These are phyloP conservation scores for Drosophila anomelani DNA, from an alignment of 2,888 invertebrate species.

Conservation along the genomic window DNA sequence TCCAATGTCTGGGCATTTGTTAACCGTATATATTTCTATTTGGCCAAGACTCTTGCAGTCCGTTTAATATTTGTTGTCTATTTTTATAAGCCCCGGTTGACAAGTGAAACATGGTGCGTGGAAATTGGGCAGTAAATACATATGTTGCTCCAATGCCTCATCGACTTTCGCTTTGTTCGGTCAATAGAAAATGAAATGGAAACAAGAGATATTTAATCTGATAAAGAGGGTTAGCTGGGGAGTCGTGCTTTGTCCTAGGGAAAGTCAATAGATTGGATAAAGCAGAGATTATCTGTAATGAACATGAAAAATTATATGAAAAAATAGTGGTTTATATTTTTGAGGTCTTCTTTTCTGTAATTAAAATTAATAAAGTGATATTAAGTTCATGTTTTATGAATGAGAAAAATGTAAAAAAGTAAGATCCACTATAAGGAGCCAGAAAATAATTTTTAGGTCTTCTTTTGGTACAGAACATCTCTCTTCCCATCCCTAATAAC, in stretches of 20 bases:
- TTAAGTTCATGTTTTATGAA: background rate
- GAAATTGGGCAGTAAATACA: conserved; percentile 35
- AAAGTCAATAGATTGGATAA: conserved; percentile 4
- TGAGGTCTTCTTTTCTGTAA: fast-evolving
- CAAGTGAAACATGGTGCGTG: conserved; percentile 56
- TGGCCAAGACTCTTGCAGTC: conserved; percentile 42
- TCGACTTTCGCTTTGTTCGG: conserved; percentile 33
- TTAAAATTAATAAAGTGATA: background rate
- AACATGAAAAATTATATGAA: background rate
- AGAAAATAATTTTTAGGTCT: background rate
- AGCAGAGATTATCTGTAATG: background rate
- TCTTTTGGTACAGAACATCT: too few species aligned
- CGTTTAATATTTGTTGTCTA: conserved; percentile 47
- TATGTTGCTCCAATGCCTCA: conserved; percentile 8
- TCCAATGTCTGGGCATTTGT: conserved; percentile 51
- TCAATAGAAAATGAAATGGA: conserved; percentile 3
- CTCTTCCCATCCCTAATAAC: too few species aligned
- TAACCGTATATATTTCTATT: conserved; percentile 49
- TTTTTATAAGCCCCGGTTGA: conserved; percentile 54
- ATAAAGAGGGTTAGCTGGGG: conserved; percentile 8
- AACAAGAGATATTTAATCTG: conserved; percentile 17
- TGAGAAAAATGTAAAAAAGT: background rate
- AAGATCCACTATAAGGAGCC: fast-evolving
- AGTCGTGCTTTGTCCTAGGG: background rate
- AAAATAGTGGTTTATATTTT: background rate